Conservation (phyloP, 2,888 invertebrate genomes). For the Lypha dubia region DNA sequence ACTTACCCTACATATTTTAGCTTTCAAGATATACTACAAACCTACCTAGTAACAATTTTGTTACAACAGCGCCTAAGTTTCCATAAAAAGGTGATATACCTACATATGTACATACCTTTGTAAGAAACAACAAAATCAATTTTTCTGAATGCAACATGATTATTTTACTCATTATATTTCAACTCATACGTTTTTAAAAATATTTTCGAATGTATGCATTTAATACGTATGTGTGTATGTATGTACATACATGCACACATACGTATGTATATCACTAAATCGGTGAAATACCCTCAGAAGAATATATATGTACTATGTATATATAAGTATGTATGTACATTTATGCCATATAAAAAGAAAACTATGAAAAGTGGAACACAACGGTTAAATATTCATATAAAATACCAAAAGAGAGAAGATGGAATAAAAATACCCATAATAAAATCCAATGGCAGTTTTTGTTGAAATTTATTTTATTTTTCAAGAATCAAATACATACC, state of each 20-base stretch:
- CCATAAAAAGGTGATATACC: neutral
- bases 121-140: neutral
- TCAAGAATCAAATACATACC: slow-evolving; percentile 38
- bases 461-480: slow-evolving; percentile 14
- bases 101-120: neutral
- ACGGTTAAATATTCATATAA: slow-evolving; percentile 61
- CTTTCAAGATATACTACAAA: too few relatives aligned
- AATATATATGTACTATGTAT: too few relatives aligned
- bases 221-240: slow-evolving; percentile 4
- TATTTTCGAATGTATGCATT: neutral
- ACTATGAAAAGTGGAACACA: slow-evolving; percentile 64
- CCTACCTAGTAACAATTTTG: too few relatives aligned
- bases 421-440: slow-evolving; percentile 49
- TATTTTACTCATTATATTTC: slow-evolving; percentile 32
- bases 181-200: slow-evolving; percentile 26
- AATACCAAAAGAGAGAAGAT: slow-evolving; percentile 31
- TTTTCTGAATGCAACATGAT: neutral
- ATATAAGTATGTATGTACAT: slow-evolving; percentile 7
- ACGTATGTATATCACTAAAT: neutral
- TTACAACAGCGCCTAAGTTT: too few relatives aligned
- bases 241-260: neutral
- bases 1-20: too few relatives aligned
- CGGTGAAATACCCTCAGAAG: too few relatives aligned
- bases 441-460: slow-evolving; percentile 55
- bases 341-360: slow-evolving; percentile 12